These are phyloP conservation scores for Ateles fusciceps DNA, from an alignment of 2,797 vertebrate species.

Conservation along the genomic window DNA sequence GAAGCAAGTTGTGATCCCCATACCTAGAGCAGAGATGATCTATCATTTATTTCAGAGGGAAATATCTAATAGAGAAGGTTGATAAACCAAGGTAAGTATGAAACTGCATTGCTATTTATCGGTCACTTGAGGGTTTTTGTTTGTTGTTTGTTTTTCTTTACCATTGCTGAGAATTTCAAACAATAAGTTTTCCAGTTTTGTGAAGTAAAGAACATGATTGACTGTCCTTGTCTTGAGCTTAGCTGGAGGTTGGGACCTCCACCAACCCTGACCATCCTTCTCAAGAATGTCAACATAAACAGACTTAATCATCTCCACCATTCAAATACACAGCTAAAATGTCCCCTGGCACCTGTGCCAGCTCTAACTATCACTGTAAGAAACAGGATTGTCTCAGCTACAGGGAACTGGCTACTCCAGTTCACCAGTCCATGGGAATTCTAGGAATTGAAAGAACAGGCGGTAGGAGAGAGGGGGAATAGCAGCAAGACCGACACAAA, in stretches of 20 bases:
- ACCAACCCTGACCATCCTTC: background rate
- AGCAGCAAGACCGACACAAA: background rate
- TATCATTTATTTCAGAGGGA: background rate
- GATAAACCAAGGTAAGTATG: background rate
- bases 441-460: background rate
- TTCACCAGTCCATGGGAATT: background rate
- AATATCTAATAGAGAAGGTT: background rate
- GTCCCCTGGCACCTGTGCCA: background rate
- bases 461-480: background rate
- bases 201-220: background rate
- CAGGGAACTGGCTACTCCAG: background rate
- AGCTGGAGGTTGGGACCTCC: background rate
- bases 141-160: background rate
- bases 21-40: background rate
- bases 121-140: background rate
- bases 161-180: background rate
- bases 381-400: background rate
- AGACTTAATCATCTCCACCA: background rate
- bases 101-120: background rate
- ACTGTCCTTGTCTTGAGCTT: background rate
- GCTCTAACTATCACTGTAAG: background rate
- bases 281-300: background rate
- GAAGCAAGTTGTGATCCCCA: background rate
- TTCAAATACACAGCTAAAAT: background rate
- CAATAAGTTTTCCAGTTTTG: background rate